These are phyloP conservation scores for Aphodius granarius DNA, from an alignment of 2,888 invertebrate species.

Conservation along the genomic window DNA sequence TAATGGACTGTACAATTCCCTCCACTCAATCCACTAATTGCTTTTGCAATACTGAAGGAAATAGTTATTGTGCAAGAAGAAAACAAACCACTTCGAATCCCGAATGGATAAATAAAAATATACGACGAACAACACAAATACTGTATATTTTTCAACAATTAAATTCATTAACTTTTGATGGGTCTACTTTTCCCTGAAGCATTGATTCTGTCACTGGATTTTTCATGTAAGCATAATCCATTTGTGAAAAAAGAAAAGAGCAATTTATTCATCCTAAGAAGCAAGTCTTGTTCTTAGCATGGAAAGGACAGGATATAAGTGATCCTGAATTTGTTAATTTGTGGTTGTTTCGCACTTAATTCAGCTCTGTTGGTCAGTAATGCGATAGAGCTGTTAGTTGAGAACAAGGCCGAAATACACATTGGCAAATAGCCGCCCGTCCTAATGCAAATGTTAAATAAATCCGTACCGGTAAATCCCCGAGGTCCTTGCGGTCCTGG, in stretches of 20 bases:
- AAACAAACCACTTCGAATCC: too few relatives aligned
- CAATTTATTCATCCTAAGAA: not conserved
- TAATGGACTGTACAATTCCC: too few relatives aligned
- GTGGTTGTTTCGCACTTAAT: not conserved
- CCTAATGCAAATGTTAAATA: not conserved
- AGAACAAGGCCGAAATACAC: not conserved
- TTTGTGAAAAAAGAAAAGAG: not conserved
- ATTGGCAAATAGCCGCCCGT: not conserved
- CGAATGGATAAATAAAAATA: too few relatives aligned
- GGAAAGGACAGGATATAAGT: not conserved
- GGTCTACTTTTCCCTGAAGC: too few relatives aligned
- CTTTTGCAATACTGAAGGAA: too few relatives aligned
- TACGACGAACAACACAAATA: too few relatives aligned
- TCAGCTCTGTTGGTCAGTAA: not conserved
- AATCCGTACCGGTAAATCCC: constrained; percentile 52
- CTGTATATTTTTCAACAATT: too few relatives aligned
- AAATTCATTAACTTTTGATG: too few relatives aligned
- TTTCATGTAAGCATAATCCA: not conserved
- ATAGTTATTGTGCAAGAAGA: too few relatives aligned
- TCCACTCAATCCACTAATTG: too few relatives aligned
- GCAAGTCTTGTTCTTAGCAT: not conserved
- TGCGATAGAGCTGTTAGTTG: not conserved
- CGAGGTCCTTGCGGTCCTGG: constrained; percentile 53
- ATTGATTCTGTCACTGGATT: not conserved
- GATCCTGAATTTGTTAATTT: not conserved